These are phyloP conservation scores for Pollenia labialis DNA, from an alignment of 2,888 invertebrate species.

Conservation along the genomic window DNA sequence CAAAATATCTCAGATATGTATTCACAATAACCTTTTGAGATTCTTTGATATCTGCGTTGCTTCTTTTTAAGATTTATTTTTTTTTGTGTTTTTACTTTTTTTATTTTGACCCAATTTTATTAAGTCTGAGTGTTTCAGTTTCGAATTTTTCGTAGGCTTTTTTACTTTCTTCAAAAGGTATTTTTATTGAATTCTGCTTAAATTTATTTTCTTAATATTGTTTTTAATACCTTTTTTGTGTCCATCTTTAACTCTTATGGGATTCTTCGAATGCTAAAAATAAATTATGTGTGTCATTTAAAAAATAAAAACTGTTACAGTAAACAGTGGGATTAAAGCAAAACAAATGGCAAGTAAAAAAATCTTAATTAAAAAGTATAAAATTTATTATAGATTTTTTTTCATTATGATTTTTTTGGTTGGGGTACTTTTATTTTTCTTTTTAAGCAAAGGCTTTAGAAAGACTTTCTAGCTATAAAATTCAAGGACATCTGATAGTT, in stretches of 20 bases:
- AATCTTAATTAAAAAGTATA: no score
- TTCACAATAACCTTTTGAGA: no score
- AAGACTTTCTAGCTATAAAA: no score
- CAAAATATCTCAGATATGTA: background rate
- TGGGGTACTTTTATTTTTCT: no score
- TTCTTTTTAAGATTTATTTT: background rate
- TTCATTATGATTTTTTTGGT: no score
- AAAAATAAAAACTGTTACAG: background rate
- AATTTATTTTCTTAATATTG: background rate
- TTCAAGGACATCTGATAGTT: no score
- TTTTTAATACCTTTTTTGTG: constrained; percentile 8
- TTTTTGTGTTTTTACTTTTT: background rate
- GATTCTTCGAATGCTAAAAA: constrained; percentile 38
- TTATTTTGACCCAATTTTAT: constrained; percentile 52
- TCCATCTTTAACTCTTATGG: background rate
- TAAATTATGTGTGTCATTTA: constrained; percentile 28
- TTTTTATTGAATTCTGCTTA: constrained; percentile 49
- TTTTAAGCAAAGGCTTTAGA: no score
- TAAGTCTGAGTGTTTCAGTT: constrained; percentile 16
- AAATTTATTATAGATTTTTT: no score
- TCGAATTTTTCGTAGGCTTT: constrained; percentile 49
- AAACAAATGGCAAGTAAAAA: background rate
- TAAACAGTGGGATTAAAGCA: background rate
- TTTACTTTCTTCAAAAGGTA: constrained; percentile 59
- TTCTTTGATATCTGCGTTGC: background rate